Percentiles rank a stretch among this genome's conserved stretches.
Evolutionary conservation across 2,888 invertebrate genomes (phyloP).

Genomic region (Epistrophe grossulariae): DNA sequence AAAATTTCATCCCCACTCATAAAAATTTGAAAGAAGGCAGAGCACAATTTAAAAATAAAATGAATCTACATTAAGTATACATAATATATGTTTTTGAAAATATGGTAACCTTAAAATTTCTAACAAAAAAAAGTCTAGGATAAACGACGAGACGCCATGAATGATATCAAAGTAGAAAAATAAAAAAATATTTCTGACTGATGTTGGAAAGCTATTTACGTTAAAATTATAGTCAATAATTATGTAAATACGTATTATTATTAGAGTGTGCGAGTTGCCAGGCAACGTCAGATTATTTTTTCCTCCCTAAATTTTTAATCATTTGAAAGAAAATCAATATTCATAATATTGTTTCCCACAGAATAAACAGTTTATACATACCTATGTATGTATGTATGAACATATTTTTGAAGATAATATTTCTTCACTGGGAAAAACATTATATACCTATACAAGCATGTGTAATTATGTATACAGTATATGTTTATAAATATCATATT

Average conservation of each 20-base stretch:
- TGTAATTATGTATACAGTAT: too few species aligned
- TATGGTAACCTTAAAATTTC: background rate
- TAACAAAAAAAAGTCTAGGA: background rate
- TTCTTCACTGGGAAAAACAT: background rate
- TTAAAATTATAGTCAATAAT: constrained; percentile 8
- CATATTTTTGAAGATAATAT: background rate
- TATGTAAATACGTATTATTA: background rate
- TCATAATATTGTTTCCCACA: background rate
- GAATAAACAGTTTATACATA: background rate
- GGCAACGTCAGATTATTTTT: background rate
- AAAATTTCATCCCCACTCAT: too few species aligned
- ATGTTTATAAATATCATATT: too few species aligned
- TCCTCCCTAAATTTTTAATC: constrained; percentile 4
- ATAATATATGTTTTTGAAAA: too few species aligned
- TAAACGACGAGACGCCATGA: background rate
- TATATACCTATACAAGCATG: background rate
- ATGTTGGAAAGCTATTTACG: constrained; percentile 10
- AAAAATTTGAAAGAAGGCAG: too few species aligned
- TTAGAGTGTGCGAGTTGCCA: background rate
- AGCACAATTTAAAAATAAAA: too few species aligned
- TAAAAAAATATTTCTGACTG: background rate
- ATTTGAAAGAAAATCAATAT: constrained; percentile 16
- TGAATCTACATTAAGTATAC: too few species aligned
- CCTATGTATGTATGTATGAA: background rate
- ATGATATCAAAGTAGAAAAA: background rate